A percentile compares a stretch with the other conserved stretches of the same genome.
Evolutionary conservation across 2,113 vertebrate species (phyloP).

Genomic region (Zapus hudsonius): DNA sequence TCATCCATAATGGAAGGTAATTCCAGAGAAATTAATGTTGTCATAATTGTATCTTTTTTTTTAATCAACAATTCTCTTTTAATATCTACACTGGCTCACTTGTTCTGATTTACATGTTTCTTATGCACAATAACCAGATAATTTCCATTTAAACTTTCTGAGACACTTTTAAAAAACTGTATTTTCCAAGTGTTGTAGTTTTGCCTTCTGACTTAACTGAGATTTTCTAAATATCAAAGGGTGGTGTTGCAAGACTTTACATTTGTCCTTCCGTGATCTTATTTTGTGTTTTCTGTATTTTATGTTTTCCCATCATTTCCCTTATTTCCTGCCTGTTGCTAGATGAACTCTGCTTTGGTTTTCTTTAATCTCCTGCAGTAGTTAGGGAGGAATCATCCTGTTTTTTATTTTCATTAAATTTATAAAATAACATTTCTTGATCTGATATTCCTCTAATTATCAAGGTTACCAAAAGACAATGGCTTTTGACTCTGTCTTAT

Average conservation of each 20-base stretch:
- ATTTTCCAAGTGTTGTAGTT: not conserved
- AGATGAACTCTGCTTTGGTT: constrained; percentile 76
- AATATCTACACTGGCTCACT: not conserved
- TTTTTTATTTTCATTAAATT: constrained; percentile 76
- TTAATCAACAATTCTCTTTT: not conserved
- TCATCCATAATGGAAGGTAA: not conserved
- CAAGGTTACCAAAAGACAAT: constrained; percentile 79
- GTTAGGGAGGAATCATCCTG: constrained; percentile 78
- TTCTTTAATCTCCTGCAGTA: constrained; percentile 67
- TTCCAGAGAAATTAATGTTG: constrained; percentile 34
- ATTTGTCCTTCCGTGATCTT: not conserved
- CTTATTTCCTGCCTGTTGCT: constrained; percentile 71
- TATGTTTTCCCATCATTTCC: constrained; percentile 66
- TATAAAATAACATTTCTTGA: constrained; percentile 61
- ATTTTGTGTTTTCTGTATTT: constrained; percentile 58
- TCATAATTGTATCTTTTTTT: not conserved
- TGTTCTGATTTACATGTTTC: constrained; percentile 5
- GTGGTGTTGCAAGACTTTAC: not conserved
- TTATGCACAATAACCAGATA: not conserved
- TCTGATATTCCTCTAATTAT: constrained; percentile 70
- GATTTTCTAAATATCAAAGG: not conserved
- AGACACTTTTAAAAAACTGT: constrained; percentile 6
- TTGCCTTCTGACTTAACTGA: constrained; percentile 20
- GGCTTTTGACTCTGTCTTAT: constrained; percentile 61
- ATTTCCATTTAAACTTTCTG: not conserved